Base-by-base conservation (phyloP, 2,888 invertebrate species). In the Ochropleura leucogaster region DNA sequence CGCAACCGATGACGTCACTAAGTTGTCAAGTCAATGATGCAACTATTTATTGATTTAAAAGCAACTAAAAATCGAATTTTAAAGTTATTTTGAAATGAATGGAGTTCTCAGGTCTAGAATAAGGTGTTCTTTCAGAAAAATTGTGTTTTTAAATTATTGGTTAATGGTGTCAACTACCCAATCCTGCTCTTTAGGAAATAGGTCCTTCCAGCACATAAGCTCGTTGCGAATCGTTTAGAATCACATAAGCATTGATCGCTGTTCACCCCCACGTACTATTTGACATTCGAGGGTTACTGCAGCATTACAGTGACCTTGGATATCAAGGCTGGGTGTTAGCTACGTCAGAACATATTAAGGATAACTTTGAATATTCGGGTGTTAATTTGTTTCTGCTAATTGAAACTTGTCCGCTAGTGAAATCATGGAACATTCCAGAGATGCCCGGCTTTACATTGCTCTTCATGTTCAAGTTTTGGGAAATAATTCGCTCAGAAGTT, bases 291-390 rank as follows among this genome's bases (percentile, higher is more conserved):
- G 70, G 80, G 82, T 51, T 69, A 76, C n/a, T 72, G 79, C 63
- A 68, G 57, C 64, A 75, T 75, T 51, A 72, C 20, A 20, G 9
- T 55, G 63, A 47, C 87, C 82, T 86, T 85, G 76, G 46, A 30
- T 8, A 51, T 63, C 72, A 81, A 76, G 86, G 84, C 46, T 47
- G 51, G 53, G 14, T 70, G 20, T 30, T 14, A 46, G 67, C 66
- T 42, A 66, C 63, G 63, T 63, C 67, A 70, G 46, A 40, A 30
- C 53, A 49, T 59, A 55, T 83, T 73, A 14, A 40, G 62, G 16
- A 68, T 47, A 62, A 40, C 18, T 72, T 57, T 72, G 16, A 78
- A 42, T 8, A 40, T 46, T n/a, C n/a, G 9, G 5, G 7, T 30
- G 9, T 49, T 49, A 16, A 16, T 44, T 16, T 55, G 30, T 49